Evolutionary conservation across 2,888 invertebrate species (phyloP), one percentile per base, ranked within the genome.

Genomic region (Dorcus parallelipipedus): DNA sequence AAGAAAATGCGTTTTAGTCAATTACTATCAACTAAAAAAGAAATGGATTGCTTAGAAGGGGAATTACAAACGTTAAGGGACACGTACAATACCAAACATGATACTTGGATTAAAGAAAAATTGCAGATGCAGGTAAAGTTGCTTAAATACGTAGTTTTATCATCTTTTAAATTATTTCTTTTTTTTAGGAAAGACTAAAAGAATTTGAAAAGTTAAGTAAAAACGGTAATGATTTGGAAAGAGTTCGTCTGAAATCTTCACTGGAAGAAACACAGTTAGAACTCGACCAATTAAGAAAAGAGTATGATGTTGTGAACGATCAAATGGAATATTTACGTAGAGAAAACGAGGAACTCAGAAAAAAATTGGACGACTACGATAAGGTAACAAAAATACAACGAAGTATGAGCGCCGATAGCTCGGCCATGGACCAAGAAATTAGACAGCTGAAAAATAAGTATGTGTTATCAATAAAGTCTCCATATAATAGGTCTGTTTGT

Each of bases 311-410:
- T 65, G 81, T 87, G 64, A 81, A 84, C 61, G 90, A 92, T 69
- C 87, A 91, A 73, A 82, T 89, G 61, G 86, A 89, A 58, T 89
- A 88, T 62, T 77, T 90, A 69, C 83, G 85, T 63, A 86, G 83
- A 77, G 87, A 88, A 85, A 86, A 90, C 72, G 95, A 95, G 66
- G 94, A 93, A 72, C 78, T 91, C 2, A 85, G 84, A 64, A 83
- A 87, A 67, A 93, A 93, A 74, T 76, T 94, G 38, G 93, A 91
- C 71, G 94, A 94, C 76, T 93, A 89, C 74, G 90, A 91, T 72
- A 89, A 88, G 74, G 89, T 94, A 2, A 87, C 88, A 45, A 93
- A 93, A 78, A 85, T 91, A 14, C 92, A 94, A 71, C 83, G 89
- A 63, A 90, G 86, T 58, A 83, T 92, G 47, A 87, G 88, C 54